Evolutionary conservation across 2,797 vertebrate species (phyloP), one percentile per base, ranked within the genome.

Genomic region (Rhinichthys osculus): DNA sequence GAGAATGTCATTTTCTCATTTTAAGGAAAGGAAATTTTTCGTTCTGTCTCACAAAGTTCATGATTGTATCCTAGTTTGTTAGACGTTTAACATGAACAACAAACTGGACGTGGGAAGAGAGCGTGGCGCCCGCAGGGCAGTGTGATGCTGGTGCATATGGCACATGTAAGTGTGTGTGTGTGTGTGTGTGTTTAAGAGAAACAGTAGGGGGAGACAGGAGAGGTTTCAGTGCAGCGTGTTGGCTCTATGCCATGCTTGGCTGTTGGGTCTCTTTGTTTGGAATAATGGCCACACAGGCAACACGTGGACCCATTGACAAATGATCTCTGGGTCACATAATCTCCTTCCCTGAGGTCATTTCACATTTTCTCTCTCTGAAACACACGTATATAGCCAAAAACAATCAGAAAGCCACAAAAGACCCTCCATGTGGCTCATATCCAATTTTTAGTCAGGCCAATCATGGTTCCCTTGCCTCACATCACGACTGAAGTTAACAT

Each of bases 231-330:
- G n/a, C 69, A 85, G 87, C 23, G 50, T 69, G 70, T 76, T 90
- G 90, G 88, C 88, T 10, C 27, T 10, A 23, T 83, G 88, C 90
- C 88, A 90, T 84, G 38, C 81, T 80, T 87, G 44, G 33, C 92
- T 90, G 93, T 93, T 91, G 93, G 90, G 85, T 89, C 89, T 92
- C 89, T 47, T 72, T 91, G 88, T 89, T 93, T 92, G 92, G 92
- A 91, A 90, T 91, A 92, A 87, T 88, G 84, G 87, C 90, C 90
- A 91, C 85, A 86, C 85, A 88, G 90, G 89, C 85, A 89, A 94
- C 93, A 94, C 90, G 93, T 92, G 91, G 92, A 90, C 90, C 86
- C 87, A 73, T 30, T 85, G 78, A 92, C 92, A 92, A 91, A 91
- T 77, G 89, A 91, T 90, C 81, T 42, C 71, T 92, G 91, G 93